Conservation (phyloP, 2,113 vertebrate genomes). For the Nycticryphes semicollaris region DNA sequence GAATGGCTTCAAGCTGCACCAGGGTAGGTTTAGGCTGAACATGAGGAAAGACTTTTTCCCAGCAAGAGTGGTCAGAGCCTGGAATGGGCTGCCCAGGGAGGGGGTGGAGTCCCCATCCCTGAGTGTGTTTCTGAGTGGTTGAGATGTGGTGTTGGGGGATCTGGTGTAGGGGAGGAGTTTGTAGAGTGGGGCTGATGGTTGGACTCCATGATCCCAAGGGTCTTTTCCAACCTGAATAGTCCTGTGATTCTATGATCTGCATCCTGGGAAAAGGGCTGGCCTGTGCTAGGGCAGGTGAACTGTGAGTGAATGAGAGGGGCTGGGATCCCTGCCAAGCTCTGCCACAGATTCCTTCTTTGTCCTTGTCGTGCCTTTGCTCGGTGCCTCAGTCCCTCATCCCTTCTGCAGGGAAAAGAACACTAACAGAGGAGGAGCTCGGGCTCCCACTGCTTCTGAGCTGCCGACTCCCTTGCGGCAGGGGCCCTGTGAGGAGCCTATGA, state of each 20-base stretch:
- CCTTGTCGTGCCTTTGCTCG: conserved; percentile 15
- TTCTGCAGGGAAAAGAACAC: neutral
- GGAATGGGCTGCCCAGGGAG: too few relatives aligned
- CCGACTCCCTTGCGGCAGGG: neutral
- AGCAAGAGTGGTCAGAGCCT: too few relatives aligned
- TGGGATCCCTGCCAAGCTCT: neutral
- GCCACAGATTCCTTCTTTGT: neutral
- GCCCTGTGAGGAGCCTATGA: neutral
- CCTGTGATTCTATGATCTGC: neutral
- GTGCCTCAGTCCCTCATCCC: neutral
- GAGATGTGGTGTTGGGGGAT: too few relatives aligned
- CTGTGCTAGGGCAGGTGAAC: neutral
- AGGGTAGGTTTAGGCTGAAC: too few relatives aligned
- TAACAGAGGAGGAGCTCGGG: neutral
- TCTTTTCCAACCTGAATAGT: too few relatives aligned
- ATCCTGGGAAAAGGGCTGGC: neutral
- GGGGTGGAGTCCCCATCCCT: too few relatives aligned
- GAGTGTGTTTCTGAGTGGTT: too few relatives aligned
- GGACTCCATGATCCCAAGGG: too few relatives aligned
- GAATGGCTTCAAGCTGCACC: too few relatives aligned
- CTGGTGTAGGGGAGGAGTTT: too few relatives aligned
- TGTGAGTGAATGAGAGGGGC: neutral
- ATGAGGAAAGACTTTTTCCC: too few relatives aligned
- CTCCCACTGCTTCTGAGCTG: neutral
- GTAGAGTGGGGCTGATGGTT: too few relatives aligned